Conservation (phyloP, 2,113 vertebrate genomes). For the Saccopteryx leptura region DNA sequence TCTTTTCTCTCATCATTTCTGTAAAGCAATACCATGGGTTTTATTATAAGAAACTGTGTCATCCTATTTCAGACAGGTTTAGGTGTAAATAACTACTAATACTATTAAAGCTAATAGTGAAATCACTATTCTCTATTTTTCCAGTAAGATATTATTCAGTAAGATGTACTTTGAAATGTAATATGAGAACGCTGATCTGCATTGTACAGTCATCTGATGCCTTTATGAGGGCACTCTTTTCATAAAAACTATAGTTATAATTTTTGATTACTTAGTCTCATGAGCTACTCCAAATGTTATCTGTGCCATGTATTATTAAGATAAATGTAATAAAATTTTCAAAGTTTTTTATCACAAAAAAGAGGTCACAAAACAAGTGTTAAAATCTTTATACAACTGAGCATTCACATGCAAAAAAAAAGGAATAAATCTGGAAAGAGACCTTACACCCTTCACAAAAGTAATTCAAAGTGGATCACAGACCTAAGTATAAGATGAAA, state of each 20-base stretch:
- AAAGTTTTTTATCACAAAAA: neutral
- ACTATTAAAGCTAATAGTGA: neutral
- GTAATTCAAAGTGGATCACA: neutral
- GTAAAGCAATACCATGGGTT: slow-evolving; percentile 16
- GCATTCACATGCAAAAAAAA: neutral
- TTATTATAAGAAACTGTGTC: neutral
- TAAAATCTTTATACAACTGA: neutral
- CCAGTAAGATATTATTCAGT: neutral
- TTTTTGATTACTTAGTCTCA: neutral
- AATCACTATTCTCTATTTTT: neutral
- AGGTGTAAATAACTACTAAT: neutral
- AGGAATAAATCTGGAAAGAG: neutral
- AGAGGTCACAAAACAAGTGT: neutral
- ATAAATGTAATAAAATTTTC: neutral
- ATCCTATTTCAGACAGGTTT: neutral
- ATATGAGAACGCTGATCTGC: neutral
- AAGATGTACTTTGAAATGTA: neutral
- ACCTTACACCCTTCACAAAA: neutral
- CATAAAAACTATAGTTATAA: neutral
- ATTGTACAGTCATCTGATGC: neutral
- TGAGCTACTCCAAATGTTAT: neutral
- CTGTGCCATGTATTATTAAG: neutral
- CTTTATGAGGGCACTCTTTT: neutral
- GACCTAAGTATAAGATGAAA: neutral
- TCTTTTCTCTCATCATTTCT: slow-evolving; percentile 77